Evolutionary conservation across 2,113 vertebrate species (phyloP).

Genomic region (Arothron firmamentum): DNA sequence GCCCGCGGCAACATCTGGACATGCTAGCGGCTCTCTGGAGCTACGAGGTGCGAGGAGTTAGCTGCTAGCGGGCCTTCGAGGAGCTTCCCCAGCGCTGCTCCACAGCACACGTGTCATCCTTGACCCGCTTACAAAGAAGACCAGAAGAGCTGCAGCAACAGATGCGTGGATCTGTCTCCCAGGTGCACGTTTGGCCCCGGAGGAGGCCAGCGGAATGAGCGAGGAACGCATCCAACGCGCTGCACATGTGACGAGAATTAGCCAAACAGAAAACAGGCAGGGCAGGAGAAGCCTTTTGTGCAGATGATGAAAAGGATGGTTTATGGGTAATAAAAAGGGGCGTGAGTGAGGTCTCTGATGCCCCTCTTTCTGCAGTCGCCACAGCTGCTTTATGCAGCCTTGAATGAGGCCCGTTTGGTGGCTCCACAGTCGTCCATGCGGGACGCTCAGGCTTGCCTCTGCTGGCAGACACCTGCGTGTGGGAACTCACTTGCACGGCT

Average conservation of each 20-base stretch:
- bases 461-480: background rate
- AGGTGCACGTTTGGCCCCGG: too few relatives aligned
- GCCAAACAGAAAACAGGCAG: too few relatives aligned
- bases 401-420: slow-evolving; percentile 43
- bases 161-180: too few relatives aligned
- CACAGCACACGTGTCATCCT: too few relatives aligned
- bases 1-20: background rate
- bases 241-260: too few relatives aligned
- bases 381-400: slow-evolving; percentile 18
- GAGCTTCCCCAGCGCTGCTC: too few relatives aligned
- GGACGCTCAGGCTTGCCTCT: background rate
- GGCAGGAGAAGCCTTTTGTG: too few relatives aligned
- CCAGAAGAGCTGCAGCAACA: too few relatives aligned
- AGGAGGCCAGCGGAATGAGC: too few relatives aligned
- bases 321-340: slow-evolving; percentile 45
- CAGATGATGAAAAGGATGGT: slow-evolving; percentile 14
- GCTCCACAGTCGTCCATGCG: slow-evolving; percentile 8
- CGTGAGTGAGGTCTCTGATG: slow-evolving; percentile 13
- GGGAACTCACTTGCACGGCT: background rate
- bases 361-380: slow-evolving; percentile 22
- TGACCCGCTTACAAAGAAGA: too few relatives aligned
- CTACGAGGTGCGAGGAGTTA: background rate
- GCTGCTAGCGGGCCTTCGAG: too few relatives aligned
- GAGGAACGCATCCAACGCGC: too few relatives aligned
- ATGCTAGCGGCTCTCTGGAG: background rate